Evolutionary conservation across 2,888 invertebrate genomes (phyloP).

Genomic region (Lasiommata megera): DNA sequence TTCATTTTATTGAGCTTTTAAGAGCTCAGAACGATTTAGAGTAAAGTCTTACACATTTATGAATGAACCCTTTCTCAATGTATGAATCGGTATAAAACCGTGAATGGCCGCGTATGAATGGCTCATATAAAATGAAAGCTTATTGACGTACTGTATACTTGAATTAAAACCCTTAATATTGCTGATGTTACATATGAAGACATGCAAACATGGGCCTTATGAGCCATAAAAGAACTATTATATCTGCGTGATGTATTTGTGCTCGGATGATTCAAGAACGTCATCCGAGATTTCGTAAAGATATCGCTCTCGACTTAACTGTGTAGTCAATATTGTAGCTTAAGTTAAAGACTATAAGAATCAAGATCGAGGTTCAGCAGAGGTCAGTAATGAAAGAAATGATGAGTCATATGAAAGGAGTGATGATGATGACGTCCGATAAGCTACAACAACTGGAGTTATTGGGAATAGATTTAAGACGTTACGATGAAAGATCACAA

Average conservation of each 20-base stretch:
- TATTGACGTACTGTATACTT: slow-evolving; percentile 50
- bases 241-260: slow-evolving; percentile 19
- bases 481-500: slow-evolving; percentile 23
- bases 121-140: slow-evolving; percentile 54
- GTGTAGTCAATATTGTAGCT: slow-evolving; percentile 15
- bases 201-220: slow-evolving; percentile 28
- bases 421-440: slow-evolving; percentile 59
- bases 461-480: slow-evolving; percentile 58
- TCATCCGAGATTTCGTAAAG: slow-evolving; percentile 8
- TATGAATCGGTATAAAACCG: slow-evolving; percentile 41
- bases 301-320: too few species aligned
- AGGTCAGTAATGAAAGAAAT: slow-evolving; percentile 25
- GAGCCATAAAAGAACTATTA: slow-evolving; percentile 13
- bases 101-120: slow-evolving; percentile 67
- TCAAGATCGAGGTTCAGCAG: neutral
- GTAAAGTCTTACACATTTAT: slow-evolving; percentile 21
- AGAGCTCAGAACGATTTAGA: neutral
- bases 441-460: slow-evolving; percentile 48
- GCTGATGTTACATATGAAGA: neutral
- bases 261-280: slow-evolving; percentile 11
- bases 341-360: slow-evolving; percentile 13
- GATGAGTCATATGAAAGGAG: slow-evolving; percentile 57
- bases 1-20: neutral
- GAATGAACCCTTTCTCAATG: slow-evolving; percentile 42
- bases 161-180: slow-evolving; percentile 30